Conservation (phyloP, 35 echinoderm and acorn worm genomes). For the Ptychodera flava region DNA sequence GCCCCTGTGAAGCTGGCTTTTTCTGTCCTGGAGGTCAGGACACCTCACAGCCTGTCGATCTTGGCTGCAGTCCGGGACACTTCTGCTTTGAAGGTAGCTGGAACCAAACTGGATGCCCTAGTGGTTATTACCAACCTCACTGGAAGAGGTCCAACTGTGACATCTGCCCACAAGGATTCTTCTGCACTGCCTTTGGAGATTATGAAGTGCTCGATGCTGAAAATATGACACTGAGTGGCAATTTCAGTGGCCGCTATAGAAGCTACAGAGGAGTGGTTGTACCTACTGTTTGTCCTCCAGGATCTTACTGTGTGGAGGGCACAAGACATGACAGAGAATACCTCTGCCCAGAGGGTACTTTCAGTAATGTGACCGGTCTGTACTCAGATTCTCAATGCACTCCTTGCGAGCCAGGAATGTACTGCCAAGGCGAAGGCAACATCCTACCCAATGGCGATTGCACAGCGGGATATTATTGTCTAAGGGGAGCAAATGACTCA, state of each 20-base stretch:
- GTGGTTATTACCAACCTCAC: constrained; percentile 88
- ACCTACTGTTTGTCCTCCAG: constrained; percentile 63
- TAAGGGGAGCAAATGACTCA: constrained; percentile 42
- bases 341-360: constrained; percentile 77
- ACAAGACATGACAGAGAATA: constrained; percentile 59
- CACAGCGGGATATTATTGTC: constrained; percentile 75
- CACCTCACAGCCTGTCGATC: constrained; percentile 59
- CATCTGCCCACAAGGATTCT: constrained; percentile 72
- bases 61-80: constrained; percentile 95
- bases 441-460: constrained; percentile 59
- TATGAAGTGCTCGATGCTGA: constrained; percentile 79
- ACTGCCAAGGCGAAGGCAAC: constrained; percentile 90
- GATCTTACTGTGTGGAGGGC: constrained; percentile 58
- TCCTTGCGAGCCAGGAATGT: constrained; percentile 87
- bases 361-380: constrained; percentile 73
- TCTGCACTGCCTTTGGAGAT: constrained; percentile 87
- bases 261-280: constrained; percentile 78
- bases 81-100: constrained; percentile 71
- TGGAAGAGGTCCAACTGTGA: constrained; percentile 77
- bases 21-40: constrained; percentile 90
- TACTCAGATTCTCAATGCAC: constrained; percentile 66
- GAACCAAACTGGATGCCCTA: constrained; percentile 79
- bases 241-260: constrained; percentile 76
- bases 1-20: constrained; percentile 58
- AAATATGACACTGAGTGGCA: constrained; percentile 74